Base-by-base conservation (phyloP, 2,888 invertebrate species). In the Cephonodes hylas region DNA sequence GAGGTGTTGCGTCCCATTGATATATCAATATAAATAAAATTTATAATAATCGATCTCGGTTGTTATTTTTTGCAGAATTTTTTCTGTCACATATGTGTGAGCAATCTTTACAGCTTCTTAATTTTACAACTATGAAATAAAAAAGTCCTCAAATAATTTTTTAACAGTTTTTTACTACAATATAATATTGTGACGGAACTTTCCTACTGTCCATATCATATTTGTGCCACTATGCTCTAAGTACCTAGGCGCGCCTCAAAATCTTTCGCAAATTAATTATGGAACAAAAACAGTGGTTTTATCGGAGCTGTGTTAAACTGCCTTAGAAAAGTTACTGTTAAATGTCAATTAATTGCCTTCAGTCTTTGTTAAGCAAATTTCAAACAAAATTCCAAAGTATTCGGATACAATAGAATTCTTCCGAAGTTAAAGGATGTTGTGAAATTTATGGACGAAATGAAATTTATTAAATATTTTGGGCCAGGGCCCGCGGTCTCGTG, bases 261-360 rank as follows among this genome's bases (percentile, higher is more conserved):
- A 27, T 25, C 15, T 25, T 25, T 27, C 15, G 15, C 31, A 53
- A 31, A 53, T 53, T 53, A 31, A 48, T 27, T 48, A 48, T 15
- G n/a, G 27, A 48, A 48, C 48, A 18, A 53, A 53, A 53, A 53
- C 53, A 53, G 53, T 5, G 53, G 53, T 31, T 53, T 31, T 25
- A 48, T 15, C 4, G 6, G 13, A 18, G n/a, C 38, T 3, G 65
- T 60, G 61, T 65, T 64, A 59, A 66, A 68, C 22, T 57, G 25
- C 5, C 27, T 10, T 7, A n/a, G 45, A 34, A 22, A 58, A 38
- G n/a, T 58, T 58, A 38, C 38, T 57, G 23, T 57, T 38, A 6
- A 58, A 23, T 42, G 57, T 38, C 57, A 58, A 42, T 38, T 58
- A 58, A 57, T 57, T 58, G 23, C 57, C 23, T 42, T 23, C 15